Evolutionary conservation across 2,797 vertebrate genomes (phyloP).

Genomic region (Danio jaintianensis): DNA sequence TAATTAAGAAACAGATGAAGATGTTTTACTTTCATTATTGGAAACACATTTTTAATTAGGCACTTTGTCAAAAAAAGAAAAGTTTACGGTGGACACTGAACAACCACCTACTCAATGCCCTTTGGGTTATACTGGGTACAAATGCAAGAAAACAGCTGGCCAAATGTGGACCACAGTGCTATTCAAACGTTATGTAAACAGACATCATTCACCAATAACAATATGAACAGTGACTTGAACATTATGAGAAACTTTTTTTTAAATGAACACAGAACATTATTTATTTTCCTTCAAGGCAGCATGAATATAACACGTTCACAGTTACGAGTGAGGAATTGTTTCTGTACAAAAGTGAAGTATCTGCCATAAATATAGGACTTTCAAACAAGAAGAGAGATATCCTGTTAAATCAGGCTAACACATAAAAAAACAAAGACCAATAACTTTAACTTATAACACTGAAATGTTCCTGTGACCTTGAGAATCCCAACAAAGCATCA

Average conservation of each 20-base stretch:
- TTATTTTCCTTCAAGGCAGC: slow-evolving; percentile 55
- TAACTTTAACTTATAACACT: slow-evolving; percentile 11
- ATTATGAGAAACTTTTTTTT: slow-evolving; percentile 38
- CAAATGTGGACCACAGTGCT: slow-evolving; percentile 31
- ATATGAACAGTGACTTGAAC: slow-evolving; percentile 42
- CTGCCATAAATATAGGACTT: slow-evolving; percentile 51
- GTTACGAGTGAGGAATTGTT: slow-evolving; percentile 59
- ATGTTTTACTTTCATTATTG: slow-evolving; percentile 58
- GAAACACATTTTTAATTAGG: slow-evolving; percentile 81
- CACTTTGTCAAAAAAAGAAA: slow-evolving; percentile 72
- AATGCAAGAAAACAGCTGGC: slow-evolving; percentile 37
- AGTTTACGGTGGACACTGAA: slow-evolving; percentile 4
- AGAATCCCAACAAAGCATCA: background rate
- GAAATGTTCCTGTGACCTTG: background rate
- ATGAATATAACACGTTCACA: slow-evolving; percentile 60
- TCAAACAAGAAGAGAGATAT: slow-evolving; percentile 32
- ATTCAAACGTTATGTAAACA: slow-evolving; percentile 40
- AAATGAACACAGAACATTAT: slow-evolving; percentile 46
- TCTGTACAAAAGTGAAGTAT: slow-evolving; percentile 52
- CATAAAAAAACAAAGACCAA: background rate
- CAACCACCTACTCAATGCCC: slow-evolving; percentile 28
- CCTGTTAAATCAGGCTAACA: background rate
- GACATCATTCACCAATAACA: background rate
- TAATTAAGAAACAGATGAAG: slow-evolving; percentile 41
- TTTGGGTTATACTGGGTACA: slow-evolving; percentile 23